These are phyloP conservation scores for Lysiphlebus fabarum DNA, from an alignment of 1,140 invertebrate species.

Conservation along the genomic window DNA sequence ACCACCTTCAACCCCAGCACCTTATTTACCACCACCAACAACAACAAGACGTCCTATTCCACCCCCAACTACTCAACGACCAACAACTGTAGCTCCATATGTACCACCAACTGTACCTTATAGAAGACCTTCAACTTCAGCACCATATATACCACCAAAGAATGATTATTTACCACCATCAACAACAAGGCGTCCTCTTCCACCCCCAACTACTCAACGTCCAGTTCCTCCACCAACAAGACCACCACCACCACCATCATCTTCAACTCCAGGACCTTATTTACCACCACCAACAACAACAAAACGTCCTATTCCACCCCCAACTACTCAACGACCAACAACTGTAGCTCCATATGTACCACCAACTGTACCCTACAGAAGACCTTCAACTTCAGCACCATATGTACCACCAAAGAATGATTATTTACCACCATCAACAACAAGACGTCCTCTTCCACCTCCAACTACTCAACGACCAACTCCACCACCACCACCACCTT, in stretches of 20 bases:
- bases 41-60: conserved; percentile 22
- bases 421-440: conserved; percentile 17
- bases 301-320: conserved; percentile 11
- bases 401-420: too few species aligned
- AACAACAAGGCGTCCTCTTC: conserved; percentile 6
- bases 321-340: conserved; percentile 14
- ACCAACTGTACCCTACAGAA: conserved; percentile 8
- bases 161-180: conserved; percentile 1
- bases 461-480: background rate
- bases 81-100: conserved; percentile 8
- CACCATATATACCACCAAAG: conserved; percentile 10
- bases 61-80: conserved; percentile 9
- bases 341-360: conserved; percentile 16
- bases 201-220: conserved; percentile 10
- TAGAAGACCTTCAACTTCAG: conserved; percentile 10
- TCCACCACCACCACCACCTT: background rate
- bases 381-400: conserved; percentile 1
- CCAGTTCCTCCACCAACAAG: conserved; percentile 14
- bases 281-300: conserved; percentile 20
- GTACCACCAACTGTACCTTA: background rate
- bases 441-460: background rate
- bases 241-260: conserved; percentile 21
- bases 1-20: conserved; percentile 1
- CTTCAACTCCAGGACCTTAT: conserved; percentile 12
- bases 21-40: conserved; percentile 1